Evolutionary conservation across 1,140 invertebrate genomes (phyloP), one percentile per base, ranked within the genome.

Genomic region (Drosophila mauritiana): DNA sequence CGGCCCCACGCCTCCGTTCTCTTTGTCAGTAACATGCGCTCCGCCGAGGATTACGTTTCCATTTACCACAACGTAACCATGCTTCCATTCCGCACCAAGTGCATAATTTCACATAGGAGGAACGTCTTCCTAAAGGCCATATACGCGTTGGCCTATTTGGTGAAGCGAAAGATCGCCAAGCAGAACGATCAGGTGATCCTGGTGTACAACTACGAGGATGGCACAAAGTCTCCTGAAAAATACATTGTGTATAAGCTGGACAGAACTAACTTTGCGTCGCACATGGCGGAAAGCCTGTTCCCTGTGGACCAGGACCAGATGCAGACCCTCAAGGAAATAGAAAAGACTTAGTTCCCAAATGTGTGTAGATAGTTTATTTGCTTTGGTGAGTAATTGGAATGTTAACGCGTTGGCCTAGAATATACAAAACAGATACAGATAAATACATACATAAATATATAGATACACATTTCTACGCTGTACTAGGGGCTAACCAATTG

Each of bases 21-120:
- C 4, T 84, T 89, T 12, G 61, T 91, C 15, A 92, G 91, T 12
- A 65, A 73, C 10, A 81, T 90, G 76, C 77, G 82, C 12, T 91
- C 91, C 3, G 74, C 77, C 0, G 88, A 79, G 36, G 78, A 91
- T 10, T 91, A 86, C 27, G 76, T 91, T 1, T 84, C 80, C 0
- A 22, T 91, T 0, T 79, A 73, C 36, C 69, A 86, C 46, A 90
- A 91, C 22, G 79, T 92, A 1, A 79, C 70, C 2, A 86, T 91
- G 84, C 69, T 91, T 3, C 77, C 84, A 0, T 83, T 68, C 17
- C 61, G 64, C 17, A 46, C 69, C 20, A 68, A 49, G 2, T 37
- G 31, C n/a, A 40, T 64, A 0, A 40, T 40, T 0, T 52, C 62
- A 4, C 80, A 89, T 27, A 53, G 52, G 7, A 53, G 72, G 1